A percentile compares a stretch with the other conserved stretches of the same genome.
phyloP scores from a whole-genome alignment of 2,113 vertebrate species.

The Heterotis niloticus region DNA sequence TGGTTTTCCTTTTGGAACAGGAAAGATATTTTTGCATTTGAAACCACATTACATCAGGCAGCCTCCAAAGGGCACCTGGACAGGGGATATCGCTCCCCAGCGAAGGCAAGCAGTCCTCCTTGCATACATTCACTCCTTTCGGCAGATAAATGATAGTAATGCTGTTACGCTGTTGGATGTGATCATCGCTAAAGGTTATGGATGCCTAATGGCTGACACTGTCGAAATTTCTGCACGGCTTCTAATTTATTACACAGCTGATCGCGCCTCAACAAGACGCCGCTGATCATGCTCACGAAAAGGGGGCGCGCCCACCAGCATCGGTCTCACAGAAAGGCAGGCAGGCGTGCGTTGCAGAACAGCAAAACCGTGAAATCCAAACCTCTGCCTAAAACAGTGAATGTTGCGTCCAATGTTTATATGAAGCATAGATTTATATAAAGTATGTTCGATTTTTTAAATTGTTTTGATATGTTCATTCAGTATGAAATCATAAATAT shows the following conservation, averaged over 20 bases:
- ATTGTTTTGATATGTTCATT: neutral
- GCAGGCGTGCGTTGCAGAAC: too few species aligned
- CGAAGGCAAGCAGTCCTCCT: neutral
- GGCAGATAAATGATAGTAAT: neutral
- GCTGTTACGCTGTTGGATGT: neutral
- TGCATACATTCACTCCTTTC: neutral
- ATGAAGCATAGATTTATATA: neutral
- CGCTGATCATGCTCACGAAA: too few species aligned
- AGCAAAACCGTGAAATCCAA: neutral
- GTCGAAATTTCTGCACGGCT: neutral
- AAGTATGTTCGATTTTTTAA: neutral
- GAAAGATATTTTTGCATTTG: neutral
- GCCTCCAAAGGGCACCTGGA: neutral
- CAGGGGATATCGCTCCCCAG: neutral
- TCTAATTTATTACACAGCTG: neutral
- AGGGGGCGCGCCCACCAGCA: too few species aligned
- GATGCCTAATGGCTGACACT: neutral
- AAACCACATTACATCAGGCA: neutral
- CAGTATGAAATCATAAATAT: conserved; percentile 4
- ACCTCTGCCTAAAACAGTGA: neutral
- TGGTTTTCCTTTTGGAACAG: conserved; percentile 2
- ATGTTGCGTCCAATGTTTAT: too few species aligned
- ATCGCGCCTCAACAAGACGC: neutral
- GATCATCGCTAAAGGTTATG: neutral
- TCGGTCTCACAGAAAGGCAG: too few species aligned